Conservation (phyloP, 2,797 vertebrate species). For the Acanthis flammea region DNA sequence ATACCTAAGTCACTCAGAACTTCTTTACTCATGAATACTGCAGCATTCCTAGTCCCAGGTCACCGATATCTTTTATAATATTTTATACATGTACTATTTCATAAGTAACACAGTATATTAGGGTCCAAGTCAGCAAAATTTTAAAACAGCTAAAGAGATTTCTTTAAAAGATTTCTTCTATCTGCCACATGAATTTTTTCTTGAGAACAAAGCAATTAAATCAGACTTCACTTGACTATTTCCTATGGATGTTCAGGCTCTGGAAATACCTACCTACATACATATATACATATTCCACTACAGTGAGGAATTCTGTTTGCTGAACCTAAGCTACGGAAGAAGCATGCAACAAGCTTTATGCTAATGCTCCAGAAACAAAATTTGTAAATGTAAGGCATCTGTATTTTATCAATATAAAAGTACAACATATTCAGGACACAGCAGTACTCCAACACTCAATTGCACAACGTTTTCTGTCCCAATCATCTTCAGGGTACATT, state of each 20-base stretch:
- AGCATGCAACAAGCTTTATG: not conserved
- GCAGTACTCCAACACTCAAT: not conserved
- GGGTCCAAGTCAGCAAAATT: not conserved
- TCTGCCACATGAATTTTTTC: not conserved
- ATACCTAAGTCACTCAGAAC: not conserved
- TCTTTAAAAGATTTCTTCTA: not conserved
- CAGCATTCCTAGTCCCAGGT: not conserved
- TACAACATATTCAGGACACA: not conserved
- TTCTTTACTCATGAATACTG: not conserved
- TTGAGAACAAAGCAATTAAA: not conserved
- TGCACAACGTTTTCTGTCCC: not conserved
- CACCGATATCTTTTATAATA: not conserved
- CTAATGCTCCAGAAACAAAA: not conserved
- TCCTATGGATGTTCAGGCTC: not conserved
- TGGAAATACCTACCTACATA: not conserved
- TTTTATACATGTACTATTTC: not conserved
- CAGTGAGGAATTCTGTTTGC: not conserved
- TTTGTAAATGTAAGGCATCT: not conserved
- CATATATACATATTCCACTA: not conserved
- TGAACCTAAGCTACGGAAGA: not conserved
- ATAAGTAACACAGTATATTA: not conserved
- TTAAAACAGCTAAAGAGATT: not conserved
- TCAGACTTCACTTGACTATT: not conserved
- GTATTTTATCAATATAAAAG: not conserved
- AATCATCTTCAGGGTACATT: not conserved